phyloP scores from a whole-genome alignment of 1,140 invertebrate species.

The Calliopsis andreniformis region DNA sequence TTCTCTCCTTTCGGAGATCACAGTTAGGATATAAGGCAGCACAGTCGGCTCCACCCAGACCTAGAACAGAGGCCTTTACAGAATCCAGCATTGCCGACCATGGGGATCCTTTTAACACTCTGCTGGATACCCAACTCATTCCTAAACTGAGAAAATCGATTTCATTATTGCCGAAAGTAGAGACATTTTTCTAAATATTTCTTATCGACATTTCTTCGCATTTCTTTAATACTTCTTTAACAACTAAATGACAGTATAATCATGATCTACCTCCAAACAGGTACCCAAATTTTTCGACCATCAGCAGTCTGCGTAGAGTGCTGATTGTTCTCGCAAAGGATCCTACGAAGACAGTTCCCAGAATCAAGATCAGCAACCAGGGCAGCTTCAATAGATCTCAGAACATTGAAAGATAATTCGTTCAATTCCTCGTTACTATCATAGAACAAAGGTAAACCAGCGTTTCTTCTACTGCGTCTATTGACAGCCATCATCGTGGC shows the following conservation, averaged over 20 bases:
- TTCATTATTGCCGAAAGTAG: slow-evolving; percentile 7
- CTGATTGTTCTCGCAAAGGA: slow-evolving; percentile 85
- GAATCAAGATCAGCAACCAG: slow-evolving; percentile 78
- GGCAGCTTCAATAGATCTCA: slow-evolving; percentile 82
- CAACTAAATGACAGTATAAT: background rate
- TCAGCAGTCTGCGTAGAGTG: slow-evolving; percentile 81
- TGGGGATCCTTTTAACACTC: slow-evolving; percentile 70
- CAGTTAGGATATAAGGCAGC: slow-evolving; percentile 78
- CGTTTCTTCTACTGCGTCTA: slow-evolving; percentile 68
- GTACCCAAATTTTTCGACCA: slow-evolving; percentile 84
- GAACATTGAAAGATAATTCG: slow-evolving; percentile 82
- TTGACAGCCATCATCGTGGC: slow-evolving; percentile 54
- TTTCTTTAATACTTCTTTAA: no score
- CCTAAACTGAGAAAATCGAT: slow-evolving; percentile 80
- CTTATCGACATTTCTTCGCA: no score
- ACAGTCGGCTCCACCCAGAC: slow-evolving; percentile 85
- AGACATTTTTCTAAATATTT: no score
- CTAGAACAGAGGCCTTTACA: slow-evolving; percentile 84
- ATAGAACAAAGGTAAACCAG: slow-evolving; percentile 59
- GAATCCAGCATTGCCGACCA: slow-evolving; percentile 79
- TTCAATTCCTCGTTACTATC: slow-evolving; percentile 77
- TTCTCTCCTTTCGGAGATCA: slow-evolving; percentile 72
- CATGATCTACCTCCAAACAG: slow-evolving; percentile 85
- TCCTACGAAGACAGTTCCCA: slow-evolving; percentile 83
- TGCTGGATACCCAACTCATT: slow-evolving; percentile 83